Conservation (phyloP, 2,113 vertebrate species). For the Grantiella picta region DNA sequence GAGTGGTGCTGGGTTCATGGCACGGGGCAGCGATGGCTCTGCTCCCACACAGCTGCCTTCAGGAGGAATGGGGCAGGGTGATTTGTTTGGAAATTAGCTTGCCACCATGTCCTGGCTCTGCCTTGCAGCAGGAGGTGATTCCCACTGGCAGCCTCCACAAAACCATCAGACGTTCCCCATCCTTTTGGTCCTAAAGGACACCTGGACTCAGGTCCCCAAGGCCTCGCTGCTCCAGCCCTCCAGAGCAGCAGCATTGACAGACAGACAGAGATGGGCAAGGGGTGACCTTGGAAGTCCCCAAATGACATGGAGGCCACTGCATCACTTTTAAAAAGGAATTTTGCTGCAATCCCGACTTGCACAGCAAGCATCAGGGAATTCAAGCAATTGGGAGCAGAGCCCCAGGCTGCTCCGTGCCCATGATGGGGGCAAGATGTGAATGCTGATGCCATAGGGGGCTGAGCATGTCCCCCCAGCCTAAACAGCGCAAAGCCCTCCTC, state of each 20-base stretch:
- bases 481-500: neutral
- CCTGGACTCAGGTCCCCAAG: fast-evolving
- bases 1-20: neutral
- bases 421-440: fast-evolving
- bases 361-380: neutral
- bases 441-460: fast-evolving
- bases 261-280: neutral
- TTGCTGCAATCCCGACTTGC: neutral
- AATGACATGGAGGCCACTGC: neutral
- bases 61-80: neutral
- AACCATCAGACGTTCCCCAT: neutral
- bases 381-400: fast-evolving
- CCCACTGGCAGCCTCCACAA: neutral
- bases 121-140: neutral
- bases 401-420: fast-evolving
- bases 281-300: neutral
- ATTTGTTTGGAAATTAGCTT: neutral
- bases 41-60: neutral
- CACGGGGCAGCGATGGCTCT: neutral
- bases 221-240: neutral
- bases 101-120: neutral
- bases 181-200: neutral
- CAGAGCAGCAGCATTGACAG: neutral
- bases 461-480: neutral
- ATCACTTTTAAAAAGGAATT: neutral